Conservation (phyloP, 2,888 invertebrate genomes). For the Trachelus iudaicus region DNA sequence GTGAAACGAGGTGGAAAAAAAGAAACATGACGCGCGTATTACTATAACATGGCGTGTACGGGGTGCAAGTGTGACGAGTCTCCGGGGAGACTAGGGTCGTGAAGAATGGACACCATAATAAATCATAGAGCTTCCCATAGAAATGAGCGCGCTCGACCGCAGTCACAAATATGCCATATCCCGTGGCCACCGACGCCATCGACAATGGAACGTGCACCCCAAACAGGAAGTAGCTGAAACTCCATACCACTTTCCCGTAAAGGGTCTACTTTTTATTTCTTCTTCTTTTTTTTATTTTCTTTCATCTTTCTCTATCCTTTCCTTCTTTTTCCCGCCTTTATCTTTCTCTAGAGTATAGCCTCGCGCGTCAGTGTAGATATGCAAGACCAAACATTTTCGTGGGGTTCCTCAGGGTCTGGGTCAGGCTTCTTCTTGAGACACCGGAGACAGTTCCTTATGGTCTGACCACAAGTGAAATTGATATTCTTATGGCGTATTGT, state of each 20-base stretch:
- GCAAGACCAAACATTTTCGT: conserved; percentile 28
- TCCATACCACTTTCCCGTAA: conserved; percentile 40
- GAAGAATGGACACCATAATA: conserved; percentile 11
- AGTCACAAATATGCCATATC: neutral
- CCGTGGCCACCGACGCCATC: conserved; percentile 12
- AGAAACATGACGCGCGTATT: neutral
- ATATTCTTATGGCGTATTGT: neutral
- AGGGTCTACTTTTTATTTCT: conserved; percentile 14
- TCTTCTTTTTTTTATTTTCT: conserved; percentile 14
- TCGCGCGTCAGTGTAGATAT: conserved; percentile 24
- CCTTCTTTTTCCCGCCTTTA: neutral
- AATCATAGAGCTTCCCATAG: conserved; percentile 26
- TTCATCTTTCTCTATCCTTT: conserved; percentile 4
- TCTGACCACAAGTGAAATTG: conserved; percentile 4
- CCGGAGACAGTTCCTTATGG: conserved; percentile 14
- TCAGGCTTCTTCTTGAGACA: conserved; percentile 17
- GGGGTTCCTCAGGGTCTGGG: conserved; percentile 11
- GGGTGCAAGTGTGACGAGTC: neutral
- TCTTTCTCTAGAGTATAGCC: conserved; percentile 8
- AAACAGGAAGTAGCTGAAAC: conserved; percentile 52
- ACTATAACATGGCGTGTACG: neutral
- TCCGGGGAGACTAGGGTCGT: neutral
- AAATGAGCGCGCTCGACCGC: conserved; percentile 4
- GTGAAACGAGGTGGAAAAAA: neutral
- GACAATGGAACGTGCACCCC: conserved; percentile 26